These are phyloP conservation scores for Corydoras maculifer DNA, from an alignment of 2,113 vertebrate species.

Conservation along the genomic window DNA sequence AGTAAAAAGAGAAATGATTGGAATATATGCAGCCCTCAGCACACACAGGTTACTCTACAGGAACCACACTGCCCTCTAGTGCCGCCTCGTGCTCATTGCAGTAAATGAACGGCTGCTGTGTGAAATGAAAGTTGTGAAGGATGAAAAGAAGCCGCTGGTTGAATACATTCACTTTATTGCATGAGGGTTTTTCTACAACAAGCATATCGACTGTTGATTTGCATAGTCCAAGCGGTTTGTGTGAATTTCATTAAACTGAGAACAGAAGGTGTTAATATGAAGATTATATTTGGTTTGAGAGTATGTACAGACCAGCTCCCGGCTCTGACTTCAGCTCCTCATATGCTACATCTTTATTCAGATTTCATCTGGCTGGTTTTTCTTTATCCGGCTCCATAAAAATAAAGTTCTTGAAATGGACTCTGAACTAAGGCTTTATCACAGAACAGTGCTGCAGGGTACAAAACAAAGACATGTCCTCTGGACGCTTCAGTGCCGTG, in stretches of 20 bases:
- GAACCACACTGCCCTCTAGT: too few relatives aligned
- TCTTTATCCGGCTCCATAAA: slow-evolving; percentile 46
- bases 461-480: slow-evolving; percentile 48
- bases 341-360: slow-evolving; percentile 60
- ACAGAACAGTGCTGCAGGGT: slow-evolving; percentile 39
- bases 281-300: slow-evolving; percentile 51
- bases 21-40: too few relatives aligned
- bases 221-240: slow-evolving; percentile 66
- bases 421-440: slow-evolving; percentile 41
- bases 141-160: neutral
- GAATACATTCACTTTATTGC: slow-evolving; percentile 10
- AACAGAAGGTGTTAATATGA: slow-evolving; percentile 45
- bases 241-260: neutral
- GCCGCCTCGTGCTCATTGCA: too few relatives aligned
- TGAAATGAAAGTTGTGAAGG: too few relatives aligned
- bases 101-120: too few relatives aligned
- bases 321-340: slow-evolving; percentile 35
- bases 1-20: too few relatives aligned
- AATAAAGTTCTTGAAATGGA: slow-evolving; percentile 42
- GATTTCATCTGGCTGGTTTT: too few relatives aligned
- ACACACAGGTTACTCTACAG: too few relatives aligned
- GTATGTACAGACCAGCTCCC: slow-evolving; percentile 53
- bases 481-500: slow-evolving; percentile 16
- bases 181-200: slow-evolving; percentile 60
- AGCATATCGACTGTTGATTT: slow-evolving; percentile 58